phyloP scores from a whole-genome alignment of 2,888 invertebrate genomes.

The Portevinia maculata region DNA sequence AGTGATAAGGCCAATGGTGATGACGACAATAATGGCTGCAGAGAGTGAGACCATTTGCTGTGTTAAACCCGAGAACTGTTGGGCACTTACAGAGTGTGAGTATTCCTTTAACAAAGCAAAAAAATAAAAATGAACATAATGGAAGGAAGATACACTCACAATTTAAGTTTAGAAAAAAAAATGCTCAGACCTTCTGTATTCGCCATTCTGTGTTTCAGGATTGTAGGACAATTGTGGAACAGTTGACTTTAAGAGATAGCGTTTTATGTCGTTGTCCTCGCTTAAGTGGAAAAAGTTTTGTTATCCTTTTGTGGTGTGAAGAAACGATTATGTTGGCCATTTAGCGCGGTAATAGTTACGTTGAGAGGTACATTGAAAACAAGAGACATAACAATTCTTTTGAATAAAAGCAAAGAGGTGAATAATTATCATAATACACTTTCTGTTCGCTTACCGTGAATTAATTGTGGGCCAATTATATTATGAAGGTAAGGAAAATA shows the following conservation, averaged over 20 bases:
- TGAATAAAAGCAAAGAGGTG: no score
- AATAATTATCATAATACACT: no score
- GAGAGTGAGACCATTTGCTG: constrained; percentile 60
- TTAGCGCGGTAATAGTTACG: constrained; percentile 30
- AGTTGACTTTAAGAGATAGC: constrained; percentile 66
- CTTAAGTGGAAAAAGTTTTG: constrained; percentile 71
- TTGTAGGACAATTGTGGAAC: constrained; percentile 68
- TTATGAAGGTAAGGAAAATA: no score
- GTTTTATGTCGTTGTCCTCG: constrained; percentile 65
- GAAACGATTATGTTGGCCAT: constrained; percentile 63
- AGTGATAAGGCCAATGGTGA: constrained; percentile 74
- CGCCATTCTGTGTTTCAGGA: constrained; percentile 57
- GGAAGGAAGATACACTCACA: constrained; percentile 54
- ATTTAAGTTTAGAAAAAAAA: constrained; percentile 49
- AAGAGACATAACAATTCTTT: not conserved
- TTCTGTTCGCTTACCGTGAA: no score
- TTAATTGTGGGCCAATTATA: no score
- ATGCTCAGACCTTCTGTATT: constrained; percentile 36
- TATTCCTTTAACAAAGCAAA: constrained; percentile 51
- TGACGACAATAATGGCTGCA: constrained; percentile 67
- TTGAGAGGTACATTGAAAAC: not conserved
- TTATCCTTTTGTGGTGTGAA: constrained; percentile 58
- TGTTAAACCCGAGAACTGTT: constrained; percentile 45
- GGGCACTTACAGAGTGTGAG: constrained; percentile 45
- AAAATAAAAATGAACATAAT: constrained; percentile 16